Base-by-base conservation (phyloP, 2,113 vertebrate species). In the Passer montanus region DNA sequence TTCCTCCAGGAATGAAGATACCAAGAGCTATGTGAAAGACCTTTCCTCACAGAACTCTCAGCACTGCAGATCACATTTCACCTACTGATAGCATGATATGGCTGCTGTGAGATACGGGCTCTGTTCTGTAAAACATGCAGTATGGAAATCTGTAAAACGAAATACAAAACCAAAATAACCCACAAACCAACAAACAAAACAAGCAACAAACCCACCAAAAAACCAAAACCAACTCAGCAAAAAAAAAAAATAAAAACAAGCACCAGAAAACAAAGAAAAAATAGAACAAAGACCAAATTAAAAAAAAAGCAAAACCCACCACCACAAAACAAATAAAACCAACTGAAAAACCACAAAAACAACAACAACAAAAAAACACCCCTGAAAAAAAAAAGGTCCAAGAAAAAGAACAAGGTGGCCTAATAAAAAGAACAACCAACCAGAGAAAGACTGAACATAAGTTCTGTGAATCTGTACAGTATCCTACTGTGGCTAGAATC, bases 81-180 rank as follows among this genome's bases (percentile, higher is more conserved):
- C 10, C 44, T 89, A 10, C 23, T 33, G 14, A 10, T 15, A 58
- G 3, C 11, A 30, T 11, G 43, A 15, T 8, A 7, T 8, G 68
- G 15, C 6, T 62, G 13, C n/a, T 46, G 41, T 46, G 19, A 58
- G 9, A 56, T 24, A 30, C 0, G 0, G 7, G 11, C 11, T 41
- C 8, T 21, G 43, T 75, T 62, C 35, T 66, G 2, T 44, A 60
- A 11, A 30, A 63, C 4, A 27, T 9, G 30, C 12, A 30, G 23
- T 49, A 66, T 13, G 39, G n/a, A 66, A 74, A 70, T 16, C 5
- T 46, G 37, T n/a, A 47, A 81, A 83, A 82, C 1, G 6, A 64
- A 33, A 58, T 62, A 12, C 2, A 24, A 35, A 58, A 33, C 1
- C 5, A 49, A 24, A 55, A 55, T 15, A 30, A 11, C 8, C 8